Base-by-base conservation (phyloP, 2,113 vertebrate genomes). In the Scomber scombrus region DNA sequence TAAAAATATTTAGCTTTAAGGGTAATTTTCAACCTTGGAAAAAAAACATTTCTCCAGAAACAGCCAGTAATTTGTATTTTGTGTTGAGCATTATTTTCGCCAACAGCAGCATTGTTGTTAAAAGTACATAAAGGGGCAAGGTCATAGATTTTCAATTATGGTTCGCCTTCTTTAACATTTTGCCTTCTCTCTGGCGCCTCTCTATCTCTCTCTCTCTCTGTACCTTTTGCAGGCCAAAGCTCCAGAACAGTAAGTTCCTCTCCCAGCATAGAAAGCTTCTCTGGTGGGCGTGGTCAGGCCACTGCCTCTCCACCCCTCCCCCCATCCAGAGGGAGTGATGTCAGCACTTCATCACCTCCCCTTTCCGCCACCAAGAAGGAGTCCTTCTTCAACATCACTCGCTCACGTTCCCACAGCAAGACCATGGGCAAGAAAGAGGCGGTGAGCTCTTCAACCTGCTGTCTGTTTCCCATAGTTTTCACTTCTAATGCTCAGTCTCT, bases 361-460 rank as follows among this genome's bases (percentile, higher is more conserved):
- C 91, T 95, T 19, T 98, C 97, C 11, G 96, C 97, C 63, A 94
- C 94, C 40, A 99, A 97, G 90, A 99, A 98, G 80, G 98, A 99
- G 61, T 98, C 97, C 5, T 99, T 99, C 93, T 99, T 99, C 89
- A 96, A 95, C 92, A 98, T 99, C 91, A 96, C 96, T n/a, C 97
- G 97, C 45, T 98, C 98, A 0, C 98, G 97, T 68, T 99, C 98
- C 46, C 97, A 98, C 85, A 99, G 97, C 95, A 99, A 97, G 95
- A 96, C 95, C 14, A 96, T 98, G 94, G 96, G 96, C 90, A 96
- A 95, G 82, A 99, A 96, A 85, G 98, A 99, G 76, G 94, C 93
- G 76, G 97, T 98, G 91, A 95, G 97, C 93, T 15, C 54, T 46
- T 16, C 3, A 0, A 10, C 58, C 45, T 11, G 49, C 29, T 21